A percentile compares a stretch with the other conserved stretches of the same genome.
phyloP scores from a whole-genome alignment of 2,797 vertebrate genomes.

The Pristis pectinata region DNA sequence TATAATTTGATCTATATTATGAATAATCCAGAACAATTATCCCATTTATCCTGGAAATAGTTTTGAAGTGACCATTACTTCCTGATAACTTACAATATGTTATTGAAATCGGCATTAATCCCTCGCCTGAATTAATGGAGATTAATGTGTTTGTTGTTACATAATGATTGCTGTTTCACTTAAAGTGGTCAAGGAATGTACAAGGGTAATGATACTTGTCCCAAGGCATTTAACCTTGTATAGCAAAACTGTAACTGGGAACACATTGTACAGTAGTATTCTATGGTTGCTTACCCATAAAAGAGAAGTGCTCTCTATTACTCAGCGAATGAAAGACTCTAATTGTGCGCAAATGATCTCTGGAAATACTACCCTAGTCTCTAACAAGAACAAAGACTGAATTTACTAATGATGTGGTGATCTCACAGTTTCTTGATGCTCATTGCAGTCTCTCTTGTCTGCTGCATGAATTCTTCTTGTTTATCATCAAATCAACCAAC shows the following conservation, averaged over 20 bases:
- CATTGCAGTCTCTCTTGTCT: conserved; percentile 41
- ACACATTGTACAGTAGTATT: conserved; percentile 43
- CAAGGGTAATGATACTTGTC: conserved; percentile 25
- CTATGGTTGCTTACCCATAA: conserved; percentile 55
- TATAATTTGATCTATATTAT: background rate
- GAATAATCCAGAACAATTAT: background rate
- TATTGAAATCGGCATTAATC: conserved; percentile 24
- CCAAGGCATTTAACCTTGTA: conserved; percentile 51
- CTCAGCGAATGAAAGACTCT: conserved; percentile 61
- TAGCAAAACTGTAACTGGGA: conserved; percentile 58
- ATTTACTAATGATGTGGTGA: conserved; percentile 62
- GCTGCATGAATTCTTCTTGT: conserved; percentile 11
- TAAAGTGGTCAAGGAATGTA: conserved; percentile 22
- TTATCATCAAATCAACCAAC: conserved; percentile 19
- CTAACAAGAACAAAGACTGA: conserved; percentile 62
- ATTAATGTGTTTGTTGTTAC: background rate
- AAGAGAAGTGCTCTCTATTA: conserved; percentile 55
- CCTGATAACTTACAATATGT: background rate
- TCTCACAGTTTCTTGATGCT: conserved; percentile 50
- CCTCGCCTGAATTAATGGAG: background rate
- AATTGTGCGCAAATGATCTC: conserved; percentile 67
- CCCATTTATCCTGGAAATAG: background rate
- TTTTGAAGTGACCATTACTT: background rate
- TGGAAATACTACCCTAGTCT: conserved; percentile 51
- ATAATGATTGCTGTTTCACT: conserved; percentile 24